Evolutionary conservation across 2,797 vertebrate species (phyloP).

Genomic region (Chloroceryle amazona): DNA sequence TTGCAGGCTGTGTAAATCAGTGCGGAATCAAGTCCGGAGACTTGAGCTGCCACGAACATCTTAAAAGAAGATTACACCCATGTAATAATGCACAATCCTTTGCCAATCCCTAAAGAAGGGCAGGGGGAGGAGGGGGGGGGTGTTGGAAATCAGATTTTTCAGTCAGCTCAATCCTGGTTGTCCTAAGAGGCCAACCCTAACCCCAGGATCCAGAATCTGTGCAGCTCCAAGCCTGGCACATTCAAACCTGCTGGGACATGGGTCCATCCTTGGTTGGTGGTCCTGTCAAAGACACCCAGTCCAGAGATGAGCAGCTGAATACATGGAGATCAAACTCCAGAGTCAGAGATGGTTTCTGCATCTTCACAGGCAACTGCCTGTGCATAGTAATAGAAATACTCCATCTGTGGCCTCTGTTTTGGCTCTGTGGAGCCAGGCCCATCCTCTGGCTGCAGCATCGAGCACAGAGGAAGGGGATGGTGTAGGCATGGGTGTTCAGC

Average conservation of each 20-base stretch:
- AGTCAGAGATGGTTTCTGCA: neutral
- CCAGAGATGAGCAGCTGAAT: neutral
- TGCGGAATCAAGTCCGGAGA: slow-evolving; percentile 42
- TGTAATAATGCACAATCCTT: slow-evolving; percentile 73
- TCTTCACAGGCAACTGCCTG: neutral
- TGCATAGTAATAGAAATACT: neutral
- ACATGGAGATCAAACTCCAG: neutral
- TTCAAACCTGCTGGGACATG: neutral
- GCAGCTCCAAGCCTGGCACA: neutral
- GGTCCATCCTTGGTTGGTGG: neutral
- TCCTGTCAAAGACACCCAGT: fast-evolving
- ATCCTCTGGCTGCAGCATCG: neutral
- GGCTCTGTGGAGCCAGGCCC: neutral
- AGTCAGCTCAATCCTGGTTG: slow-evolving; percentile 18
- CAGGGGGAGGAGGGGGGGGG: fast-evolving
- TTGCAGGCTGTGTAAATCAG: slow-evolving; percentile 52
- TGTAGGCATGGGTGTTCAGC: neutral
- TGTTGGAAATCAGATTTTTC: slow-evolving; percentile 7
- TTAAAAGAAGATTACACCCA: slow-evolving; percentile 73
- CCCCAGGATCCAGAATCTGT: neutral
- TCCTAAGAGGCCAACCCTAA: neutral
- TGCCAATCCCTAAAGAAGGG: slow-evolving; percentile 63
- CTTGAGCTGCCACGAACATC: slow-evolving; percentile 67
- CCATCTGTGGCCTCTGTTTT: neutral
- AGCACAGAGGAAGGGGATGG: neutral